Percentiles rank a stretch among this genome's conserved stretches.
phyloP scores from a whole-genome alignment of 2,797 vertebrate genomes.

The Clamator glandarius region DNA sequence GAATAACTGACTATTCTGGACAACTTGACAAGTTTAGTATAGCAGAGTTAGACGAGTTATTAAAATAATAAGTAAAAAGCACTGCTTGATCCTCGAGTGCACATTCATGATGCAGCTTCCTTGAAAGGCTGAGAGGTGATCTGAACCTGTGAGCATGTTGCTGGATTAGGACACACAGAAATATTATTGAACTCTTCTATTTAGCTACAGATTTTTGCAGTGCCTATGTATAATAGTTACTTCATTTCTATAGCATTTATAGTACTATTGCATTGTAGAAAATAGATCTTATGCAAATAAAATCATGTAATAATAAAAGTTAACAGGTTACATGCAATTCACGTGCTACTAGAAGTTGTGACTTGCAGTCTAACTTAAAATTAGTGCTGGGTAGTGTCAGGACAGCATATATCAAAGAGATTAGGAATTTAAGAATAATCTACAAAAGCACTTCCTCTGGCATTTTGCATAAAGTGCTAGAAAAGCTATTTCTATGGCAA shows the following conservation, averaged over 20 bases:
- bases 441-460: not conserved
- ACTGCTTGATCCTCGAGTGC: not conserved
- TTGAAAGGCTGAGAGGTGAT: not conserved
- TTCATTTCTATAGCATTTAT: not conserved
- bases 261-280: not conserved
- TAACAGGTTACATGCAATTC: not conserved
- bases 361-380: not conserved
- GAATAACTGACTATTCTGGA: slow-evolving; percentile 11
- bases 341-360: not conserved
- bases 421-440: not conserved
- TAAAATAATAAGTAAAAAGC: not conserved
- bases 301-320: not conserved
- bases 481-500: not conserved
- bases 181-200: not conserved
- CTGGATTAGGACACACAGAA: not conserved
- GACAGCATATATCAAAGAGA: not conserved
- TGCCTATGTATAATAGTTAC: not conserved
- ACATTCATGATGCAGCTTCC: not conserved
- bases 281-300: not conserved
- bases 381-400: not conserved
- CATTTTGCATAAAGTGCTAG: not conserved
- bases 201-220: not conserved
- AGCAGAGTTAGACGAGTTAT: not conserved
- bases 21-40: not conserved
- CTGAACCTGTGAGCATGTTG: not conserved